A percentile compares a stretch with the other conserved stretches of the same genome.
Conservation (phyloP, 2,888 invertebrate genomes). For the Galerucella calmariensis region DNA sequence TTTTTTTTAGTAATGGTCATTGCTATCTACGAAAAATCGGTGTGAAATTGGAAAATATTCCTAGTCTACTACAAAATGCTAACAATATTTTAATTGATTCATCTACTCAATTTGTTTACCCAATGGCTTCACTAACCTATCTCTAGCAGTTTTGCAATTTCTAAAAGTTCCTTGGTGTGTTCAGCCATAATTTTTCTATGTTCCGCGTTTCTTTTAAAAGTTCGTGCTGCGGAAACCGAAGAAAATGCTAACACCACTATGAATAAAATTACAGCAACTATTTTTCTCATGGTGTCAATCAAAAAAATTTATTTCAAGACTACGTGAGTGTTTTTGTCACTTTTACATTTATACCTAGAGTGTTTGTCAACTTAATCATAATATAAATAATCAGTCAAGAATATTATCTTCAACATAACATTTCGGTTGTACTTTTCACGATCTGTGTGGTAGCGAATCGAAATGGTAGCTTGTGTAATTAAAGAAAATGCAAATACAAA, state of each 20-base stretch:
- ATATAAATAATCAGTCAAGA: not conserved
- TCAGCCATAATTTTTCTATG: not conserved
- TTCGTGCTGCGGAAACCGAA: not conserved
- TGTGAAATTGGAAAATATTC: too few relatives aligned
- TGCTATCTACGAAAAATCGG: too few relatives aligned
- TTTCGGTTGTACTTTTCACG: not conserved
- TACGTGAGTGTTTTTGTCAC: not conserved
- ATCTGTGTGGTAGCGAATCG: too few relatives aligned
- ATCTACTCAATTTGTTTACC: too few relatives aligned
- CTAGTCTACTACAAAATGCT: too few relatives aligned
- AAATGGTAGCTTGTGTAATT: too few relatives aligned
- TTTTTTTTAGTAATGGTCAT: too few relatives aligned
- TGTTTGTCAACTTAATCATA: not conserved
- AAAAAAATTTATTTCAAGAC: not conserved
- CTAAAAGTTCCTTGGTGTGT: not conserved
- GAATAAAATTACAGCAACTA: not conserved
- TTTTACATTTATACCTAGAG: not conserved
- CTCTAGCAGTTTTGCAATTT: not conserved
- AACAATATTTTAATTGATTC: too few relatives aligned
- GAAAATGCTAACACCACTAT: not conserved
- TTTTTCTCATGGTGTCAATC: not conserved
- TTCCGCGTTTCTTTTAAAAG: not conserved
- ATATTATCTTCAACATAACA: not conserved
- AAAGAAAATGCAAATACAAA: too few relatives aligned
- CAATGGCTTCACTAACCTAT: not conserved